Evolutionary conservation across 2,797 vertebrate genomes (phyloP), one percentile per base, ranked within the genome.

Genomic region (Brachyrhaphis roseni): DNA sequence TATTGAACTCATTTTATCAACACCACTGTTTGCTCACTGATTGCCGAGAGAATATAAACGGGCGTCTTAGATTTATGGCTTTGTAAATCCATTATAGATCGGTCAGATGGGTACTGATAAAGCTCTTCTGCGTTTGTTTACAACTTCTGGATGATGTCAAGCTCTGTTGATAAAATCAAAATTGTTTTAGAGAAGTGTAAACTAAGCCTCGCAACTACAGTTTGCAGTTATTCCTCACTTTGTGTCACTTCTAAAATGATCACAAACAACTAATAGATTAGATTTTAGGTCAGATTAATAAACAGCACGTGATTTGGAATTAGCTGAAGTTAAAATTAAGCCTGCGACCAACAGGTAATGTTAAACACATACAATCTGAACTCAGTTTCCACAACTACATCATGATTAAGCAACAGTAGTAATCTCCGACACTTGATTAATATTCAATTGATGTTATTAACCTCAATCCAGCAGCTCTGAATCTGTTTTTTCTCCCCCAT

Each of bases 1-100:
- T 39, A 86, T 4, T 47, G 46, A 72, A 79, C 62, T 43, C 31
- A 81, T 74, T 84, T 84, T 83, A 77, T 90, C 86, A 80, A 28
- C 20, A 41, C 72, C 47, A 23, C 36, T 73, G 72, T 87, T 83
- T 23, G 20, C 49, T 51, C 49, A 92, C 91, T 89, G 88, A 84
- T 83, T 74, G 51, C 15, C 23, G 64, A 72, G 71, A 7, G 43
- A 43, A 53, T 26, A 86, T 10, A 46, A 71, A 74, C 62, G 1
- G 74, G 74, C 41, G 12, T 28, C 26, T 77, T 84, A 76, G 28
- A 55, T 53, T 45, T 28, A 81, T 79, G 71, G 64, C 47, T 75
- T 75, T 68, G 74, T 57, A 59, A 55, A 73, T 49, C 72, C 46
- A 46, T 36, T 46, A 41, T 6, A 39, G 7, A 71, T 43, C 8